Evolutionary conservation across 2,888 invertebrate species (phyloP), one percentile per base, ranked within the genome.

Genomic region (Lampropteryx suffumata): DNA sequence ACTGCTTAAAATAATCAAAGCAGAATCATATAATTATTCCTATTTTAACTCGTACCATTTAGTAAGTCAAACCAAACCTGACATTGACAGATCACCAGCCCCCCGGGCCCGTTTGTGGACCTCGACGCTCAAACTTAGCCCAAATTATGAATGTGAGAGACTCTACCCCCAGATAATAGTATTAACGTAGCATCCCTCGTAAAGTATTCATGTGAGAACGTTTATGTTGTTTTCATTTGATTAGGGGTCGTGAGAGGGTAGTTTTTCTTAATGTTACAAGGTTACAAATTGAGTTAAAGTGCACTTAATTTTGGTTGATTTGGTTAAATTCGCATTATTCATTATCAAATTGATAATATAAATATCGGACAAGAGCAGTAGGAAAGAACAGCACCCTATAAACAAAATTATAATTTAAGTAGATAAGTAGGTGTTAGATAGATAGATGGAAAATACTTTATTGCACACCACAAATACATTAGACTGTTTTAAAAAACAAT

Each of bases 171-270:
- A 10, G 41, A 35, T 42, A 47, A 55, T 54, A 27, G 49, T 33
- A 58, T 45, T 41, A 50, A 43, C 39, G 40, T 35, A 30, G n/a
- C 50, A 51, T 47, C 53, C 53, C 53, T 45, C 14, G 35, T 43
- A 33, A 44, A 51, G 48, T 54, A 58, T 44, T 53, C 46, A 57
- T 57, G 61, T 52, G 59, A 51, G 53, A 49, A 48, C 51, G 59
- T 48, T 59, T 53, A 50, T 54, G 44, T 36, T 51, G 55, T 59
- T 56, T 57, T 59, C 43, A 62, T 62, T 59, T 47, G 57, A 62
- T 62, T 56, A 62, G 54, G 59, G 57, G 33, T 37, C 45, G 42
- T 35, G 33, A 17, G 35, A 46, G 52, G 43, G 43, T 39, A 37
- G 33, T 43, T 50, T 43, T 43, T 50, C 32, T 26, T 36, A 42